Conservation (phyloP, 2,797 vertebrate species). For the Orientallactaga sibirica region DNA sequence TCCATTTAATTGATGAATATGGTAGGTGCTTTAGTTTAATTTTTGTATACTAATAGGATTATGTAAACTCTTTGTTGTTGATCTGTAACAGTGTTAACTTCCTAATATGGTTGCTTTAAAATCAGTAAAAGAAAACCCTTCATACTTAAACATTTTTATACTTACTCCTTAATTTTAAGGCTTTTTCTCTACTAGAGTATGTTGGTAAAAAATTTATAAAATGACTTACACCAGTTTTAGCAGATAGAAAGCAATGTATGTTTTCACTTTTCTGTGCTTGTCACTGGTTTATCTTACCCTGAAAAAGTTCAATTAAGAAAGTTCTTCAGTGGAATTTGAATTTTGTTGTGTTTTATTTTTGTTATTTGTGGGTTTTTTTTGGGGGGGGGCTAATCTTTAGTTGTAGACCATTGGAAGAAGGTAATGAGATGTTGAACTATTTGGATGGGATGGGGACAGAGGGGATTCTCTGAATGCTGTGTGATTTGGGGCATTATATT, state of each 20-base stretch:
- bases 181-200: conserved; percentile 47
- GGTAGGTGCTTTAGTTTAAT: conserved; percentile 19
- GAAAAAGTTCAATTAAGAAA: conserved; percentile 63
- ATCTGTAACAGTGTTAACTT: conserved; percentile 58
- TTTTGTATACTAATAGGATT: conserved; percentile 42
- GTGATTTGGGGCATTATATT: conserved; percentile 70
- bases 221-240: conserved; percentile 12
- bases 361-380: conserved; percentile 43
- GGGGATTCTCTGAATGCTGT: conserved; percentile 74
- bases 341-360: conserved; percentile 53
- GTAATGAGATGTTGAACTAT: conserved; percentile 70
- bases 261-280: conserved; percentile 65
- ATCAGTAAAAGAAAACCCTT: conserved; percentile 30
- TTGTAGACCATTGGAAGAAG: conserved; percentile 79
- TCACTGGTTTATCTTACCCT: conserved; percentile 56
- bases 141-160: conserved; percentile 58
- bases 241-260: conserved; percentile 39
- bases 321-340: conserved; percentile 72
- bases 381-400: conserved; percentile 52
- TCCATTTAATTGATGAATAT: conserved; percentile 37
- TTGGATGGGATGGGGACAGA: conserved; percentile 27
- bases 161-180: conserved; percentile 36
- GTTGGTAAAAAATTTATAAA: no score
- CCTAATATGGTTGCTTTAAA: conserved; percentile 61
- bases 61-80: conserved; percentile 22